These are phyloP conservation scores for Drosophila tristis DNA, from an alignment of 1,140 invertebrate genomes.

Conservation along the genomic window DNA sequence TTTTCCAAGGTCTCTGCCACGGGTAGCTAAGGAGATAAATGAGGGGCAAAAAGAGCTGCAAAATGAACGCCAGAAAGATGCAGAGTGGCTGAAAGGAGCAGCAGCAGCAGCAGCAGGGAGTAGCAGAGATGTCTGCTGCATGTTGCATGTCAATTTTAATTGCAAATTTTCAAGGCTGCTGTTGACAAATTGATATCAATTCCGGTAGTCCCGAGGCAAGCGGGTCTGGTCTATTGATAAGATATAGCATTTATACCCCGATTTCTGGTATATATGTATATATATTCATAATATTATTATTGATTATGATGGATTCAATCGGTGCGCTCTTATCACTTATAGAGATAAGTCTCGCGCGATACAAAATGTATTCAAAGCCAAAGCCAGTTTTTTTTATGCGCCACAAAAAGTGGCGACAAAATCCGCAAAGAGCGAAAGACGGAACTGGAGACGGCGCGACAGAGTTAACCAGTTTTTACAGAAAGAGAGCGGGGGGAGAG, in stretches of 20 bases:
- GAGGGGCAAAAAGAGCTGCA: neutral
- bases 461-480: no score
- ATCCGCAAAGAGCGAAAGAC: no score
- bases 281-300: neutral
- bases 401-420: no score
- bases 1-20: conserved; percentile 50
- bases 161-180: conserved; percentile 40
- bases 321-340: neutral
- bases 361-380: no score
- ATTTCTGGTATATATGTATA: conserved; percentile 2
- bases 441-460: no score
- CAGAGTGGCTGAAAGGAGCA: conserved; percentile 3
- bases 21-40: no score
- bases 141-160: conserved; percentile 54
- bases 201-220: neutral
- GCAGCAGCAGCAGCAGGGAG: conserved; percentile 1
- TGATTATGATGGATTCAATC: conserved; percentile 6
- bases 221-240: conserved; percentile 27
- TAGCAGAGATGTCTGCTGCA: conserved; percentile 15
- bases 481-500: neutral
- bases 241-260: conserved; percentile 15
- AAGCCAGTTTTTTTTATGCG: no score
- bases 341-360: no score
- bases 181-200: conserved; percentile 49
- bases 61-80: conserved; percentile 22